Evolutionary conservation across 2,888 invertebrate genomes (phyloP).

Genomic region (Oscheius sp.): DNA sequence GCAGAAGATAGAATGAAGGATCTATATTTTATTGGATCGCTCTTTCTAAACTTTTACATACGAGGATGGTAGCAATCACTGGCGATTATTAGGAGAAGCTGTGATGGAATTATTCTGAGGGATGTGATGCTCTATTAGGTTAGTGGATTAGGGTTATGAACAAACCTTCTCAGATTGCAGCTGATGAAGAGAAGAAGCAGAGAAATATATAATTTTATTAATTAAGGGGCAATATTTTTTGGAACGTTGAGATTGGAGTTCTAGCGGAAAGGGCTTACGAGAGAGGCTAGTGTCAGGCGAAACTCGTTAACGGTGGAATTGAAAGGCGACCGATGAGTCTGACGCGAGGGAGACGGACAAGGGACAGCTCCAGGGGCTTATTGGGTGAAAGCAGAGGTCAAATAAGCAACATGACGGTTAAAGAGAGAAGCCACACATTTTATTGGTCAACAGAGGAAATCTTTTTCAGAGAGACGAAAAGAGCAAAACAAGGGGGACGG

Average conservation of each 20-base stretch:
- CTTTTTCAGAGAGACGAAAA: neutral
- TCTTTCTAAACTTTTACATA: neutral
- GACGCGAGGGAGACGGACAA: conserved; percentile 36
- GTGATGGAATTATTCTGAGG: conserved; percentile 21
- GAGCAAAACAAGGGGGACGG: neutral
- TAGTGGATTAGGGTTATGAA: conserved; percentile 15
- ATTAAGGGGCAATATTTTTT: neutral
- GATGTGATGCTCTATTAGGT: conserved; percentile 25
- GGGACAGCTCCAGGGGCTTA: conserved; percentile 13
- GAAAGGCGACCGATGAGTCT: conserved; percentile 35
- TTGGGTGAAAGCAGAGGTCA: conserved; percentile 7
- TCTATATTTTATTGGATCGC: conserved; percentile 8
- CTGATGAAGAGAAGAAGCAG: neutral
- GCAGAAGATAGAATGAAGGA: conserved; percentile 2
- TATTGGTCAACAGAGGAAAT: no score
- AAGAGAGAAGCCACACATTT: neutral
- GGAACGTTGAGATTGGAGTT: neutral
- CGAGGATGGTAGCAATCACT: conserved; percentile 22
- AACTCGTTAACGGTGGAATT: conserved; percentile 38
- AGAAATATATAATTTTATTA: neutral
- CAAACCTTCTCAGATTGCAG: conserved; percentile 1
- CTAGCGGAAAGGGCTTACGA: conserved; percentile 28
- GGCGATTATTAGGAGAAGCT: conserved; percentile 22
- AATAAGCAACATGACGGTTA: neutral
- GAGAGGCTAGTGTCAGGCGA: conserved; percentile 34